Conservation (phyloP, 2,888 invertebrate genomes). For the Archips xylosteana region DNA sequence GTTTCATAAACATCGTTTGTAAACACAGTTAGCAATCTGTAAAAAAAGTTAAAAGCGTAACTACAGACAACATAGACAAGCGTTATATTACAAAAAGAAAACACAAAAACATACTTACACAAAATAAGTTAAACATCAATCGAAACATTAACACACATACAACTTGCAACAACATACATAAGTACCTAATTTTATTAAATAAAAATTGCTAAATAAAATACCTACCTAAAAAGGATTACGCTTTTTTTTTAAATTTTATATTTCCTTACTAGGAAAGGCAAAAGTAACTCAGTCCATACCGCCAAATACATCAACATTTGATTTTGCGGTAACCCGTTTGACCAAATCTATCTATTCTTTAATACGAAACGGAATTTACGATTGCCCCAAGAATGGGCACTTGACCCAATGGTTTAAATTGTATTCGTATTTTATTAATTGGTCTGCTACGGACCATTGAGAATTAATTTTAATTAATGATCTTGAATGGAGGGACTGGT, state of each 20-base stretch:
- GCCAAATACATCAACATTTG: neutral
- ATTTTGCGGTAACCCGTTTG: conserved; percentile 10
- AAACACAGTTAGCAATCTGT: neutral
- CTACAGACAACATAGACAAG: conserved; percentile 2
- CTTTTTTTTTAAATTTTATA: neutral
- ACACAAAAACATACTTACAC: conserved; percentile 38
- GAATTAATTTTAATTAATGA: conserved; percentile 1
- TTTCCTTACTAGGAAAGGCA: neutral
- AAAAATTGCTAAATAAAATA: too few relatives aligned
- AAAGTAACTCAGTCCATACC: neutral
- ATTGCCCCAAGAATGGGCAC: conserved; percentile 8
- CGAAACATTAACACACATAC: neutral
- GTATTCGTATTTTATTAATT: conserved; percentile 19
- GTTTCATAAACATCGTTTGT: neutral
- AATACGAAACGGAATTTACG: neutral
- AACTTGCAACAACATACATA: neutral
- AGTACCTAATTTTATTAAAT: neutral
- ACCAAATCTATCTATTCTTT: conserved; percentile 5
- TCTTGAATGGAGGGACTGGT: neutral
- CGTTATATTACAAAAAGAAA: conserved; percentile 3
- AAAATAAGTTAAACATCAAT: conserved; percentile 13
- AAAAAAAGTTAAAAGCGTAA: neutral
- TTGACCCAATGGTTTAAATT: conserved; percentile 10
- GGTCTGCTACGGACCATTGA: conserved; percentile 4
- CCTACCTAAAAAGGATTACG: too few relatives aligned